Evolutionary conservation across 2,888 invertebrate genomes (phyloP).

Genomic region (Acrobasis consociella): DNA sequence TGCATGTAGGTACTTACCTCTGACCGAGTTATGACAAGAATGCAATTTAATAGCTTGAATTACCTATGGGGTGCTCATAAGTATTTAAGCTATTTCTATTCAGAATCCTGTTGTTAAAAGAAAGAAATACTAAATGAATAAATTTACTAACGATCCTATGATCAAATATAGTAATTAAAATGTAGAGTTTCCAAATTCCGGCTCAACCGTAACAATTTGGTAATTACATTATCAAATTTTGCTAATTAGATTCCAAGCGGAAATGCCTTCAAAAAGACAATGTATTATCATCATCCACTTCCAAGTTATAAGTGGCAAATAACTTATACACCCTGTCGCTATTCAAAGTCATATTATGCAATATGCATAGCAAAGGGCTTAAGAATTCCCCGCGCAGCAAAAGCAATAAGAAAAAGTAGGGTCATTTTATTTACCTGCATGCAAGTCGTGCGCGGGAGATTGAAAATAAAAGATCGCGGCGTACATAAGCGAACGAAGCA

Average conservation of each 20-base stretch:
- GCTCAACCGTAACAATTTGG: no score
- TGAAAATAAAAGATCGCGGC: conserved; percentile 55
- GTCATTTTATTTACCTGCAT: conserved; percentile 70
- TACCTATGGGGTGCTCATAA: no score
- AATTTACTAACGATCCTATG: no score
- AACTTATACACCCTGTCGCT: background rate
- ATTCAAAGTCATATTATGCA: conserved; percentile 9
- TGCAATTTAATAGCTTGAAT: no score
- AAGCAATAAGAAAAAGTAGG: conserved; percentile 66
- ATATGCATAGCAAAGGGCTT: conserved; percentile 27
- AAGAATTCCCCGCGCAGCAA: conserved; percentile 55
- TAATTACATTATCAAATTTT: background rate
- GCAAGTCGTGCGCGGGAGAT: conserved; percentile 55
- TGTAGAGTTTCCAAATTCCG: no score
- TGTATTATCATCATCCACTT: background rate
- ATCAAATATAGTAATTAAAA: no score
- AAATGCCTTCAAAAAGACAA: background rate
- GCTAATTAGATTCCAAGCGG: conserved; percentile 20
- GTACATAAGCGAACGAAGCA: conserved; percentile 58
- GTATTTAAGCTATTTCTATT: no score
- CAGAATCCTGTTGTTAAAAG: no score
- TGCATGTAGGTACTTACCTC: no score
- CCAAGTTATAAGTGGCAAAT: background rate
- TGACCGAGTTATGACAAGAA: no score
- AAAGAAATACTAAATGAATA: no score